These are phyloP conservation scores for Leptinotarsa lineolata DNA, from an alignment of 1,140 invertebrate species.

Conservation along the genomic window DNA sequence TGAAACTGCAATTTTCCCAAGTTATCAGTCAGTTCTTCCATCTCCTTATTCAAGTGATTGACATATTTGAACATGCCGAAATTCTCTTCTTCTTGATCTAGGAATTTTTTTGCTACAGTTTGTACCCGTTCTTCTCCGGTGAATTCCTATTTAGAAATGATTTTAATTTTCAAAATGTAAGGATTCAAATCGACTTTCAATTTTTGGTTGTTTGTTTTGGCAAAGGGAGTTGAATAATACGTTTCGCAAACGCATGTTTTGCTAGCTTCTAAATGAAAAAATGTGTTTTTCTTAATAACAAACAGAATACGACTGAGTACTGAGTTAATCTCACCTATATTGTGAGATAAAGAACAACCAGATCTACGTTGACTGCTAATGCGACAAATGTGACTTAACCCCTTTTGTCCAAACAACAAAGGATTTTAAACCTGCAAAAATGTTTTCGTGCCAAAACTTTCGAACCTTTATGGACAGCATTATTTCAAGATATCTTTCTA, in stretches of 20 bases:
- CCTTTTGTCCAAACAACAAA: too few species aligned
- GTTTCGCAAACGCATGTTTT: too few species aligned
- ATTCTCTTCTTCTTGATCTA: conserved; percentile 85
- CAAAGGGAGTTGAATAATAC: neutral
- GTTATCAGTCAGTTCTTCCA: conserved; percentile 63
- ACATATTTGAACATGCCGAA: conserved; percentile 92
- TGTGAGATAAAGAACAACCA: neutral
- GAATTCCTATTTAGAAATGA: conserved; percentile 61
- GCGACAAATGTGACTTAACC: too few species aligned
- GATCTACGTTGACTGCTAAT: neutral
- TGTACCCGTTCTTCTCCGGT: conserved; percentile 75
- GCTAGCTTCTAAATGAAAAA: too few species aligned
- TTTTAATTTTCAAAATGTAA: too few species aligned
- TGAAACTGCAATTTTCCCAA: conserved; percentile 39
- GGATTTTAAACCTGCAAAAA: too few species aligned
- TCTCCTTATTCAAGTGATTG: conserved; percentile 86
- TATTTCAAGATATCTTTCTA: conserved; percentile 72
- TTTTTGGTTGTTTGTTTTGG: too few species aligned
- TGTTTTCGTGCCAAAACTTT: neutral
- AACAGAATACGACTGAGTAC: too few species aligned
- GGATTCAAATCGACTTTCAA: too few species aligned
- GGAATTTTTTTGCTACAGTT: conserved; percentile 73
- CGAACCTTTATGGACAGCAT: conserved; percentile 68
- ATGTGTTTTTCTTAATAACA: too few species aligned
- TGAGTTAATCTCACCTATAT: too few species aligned